Evolutionary conservation across 2,888 invertebrate genomes (phyloP), one percentile per base, ranked within the genome.

Genomic region (Andrena fulva): DNA sequence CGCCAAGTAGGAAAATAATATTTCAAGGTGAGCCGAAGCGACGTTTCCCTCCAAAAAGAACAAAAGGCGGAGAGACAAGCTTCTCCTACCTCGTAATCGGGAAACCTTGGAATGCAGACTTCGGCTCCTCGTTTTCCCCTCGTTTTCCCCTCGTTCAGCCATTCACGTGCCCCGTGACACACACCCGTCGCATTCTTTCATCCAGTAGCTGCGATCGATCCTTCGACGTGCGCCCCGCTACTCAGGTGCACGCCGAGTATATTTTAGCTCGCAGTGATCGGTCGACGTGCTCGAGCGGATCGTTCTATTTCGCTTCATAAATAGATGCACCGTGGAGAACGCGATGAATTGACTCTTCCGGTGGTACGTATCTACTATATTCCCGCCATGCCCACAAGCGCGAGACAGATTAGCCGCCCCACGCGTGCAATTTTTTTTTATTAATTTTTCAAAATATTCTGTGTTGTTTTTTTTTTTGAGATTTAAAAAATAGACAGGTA

Each of bases 311-410:
- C 68, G 27, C 63, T 63, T 31, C 48, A 75, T 78, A 75, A 75
- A 75, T 78, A 75, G 54, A 68, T 52, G 75, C 54, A 27, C 16
- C 48, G 48, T 7, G 16, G 42, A 75, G 75, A 78, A 78, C 68
- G 54, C 33, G 77, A 68, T 78, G 74, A 78, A 78, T 78, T 78
- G 54, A 50, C 48, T 68, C 78, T 75, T 78, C 78, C 78, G 67
- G 67, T 68, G 68, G 62, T 35, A 10, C 42, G 42, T 42, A 42
- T 60, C 60, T 67, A 20, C 20, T 20, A 20, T 20, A 29, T 20
- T 31, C 52, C 50, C 73, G 12, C n/a, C 29, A 24, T 8, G 52
- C 20, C 35, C 60, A 12, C 20, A 42, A 7, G 27, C 54, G 48
- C 56, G 42, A 42, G n/a, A 35, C 29, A 63, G 10, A 54, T 42